phyloP scores from a whole-genome alignment of 2,888 invertebrate genomes.

The Diaprepes abbreviatus region DNA sequence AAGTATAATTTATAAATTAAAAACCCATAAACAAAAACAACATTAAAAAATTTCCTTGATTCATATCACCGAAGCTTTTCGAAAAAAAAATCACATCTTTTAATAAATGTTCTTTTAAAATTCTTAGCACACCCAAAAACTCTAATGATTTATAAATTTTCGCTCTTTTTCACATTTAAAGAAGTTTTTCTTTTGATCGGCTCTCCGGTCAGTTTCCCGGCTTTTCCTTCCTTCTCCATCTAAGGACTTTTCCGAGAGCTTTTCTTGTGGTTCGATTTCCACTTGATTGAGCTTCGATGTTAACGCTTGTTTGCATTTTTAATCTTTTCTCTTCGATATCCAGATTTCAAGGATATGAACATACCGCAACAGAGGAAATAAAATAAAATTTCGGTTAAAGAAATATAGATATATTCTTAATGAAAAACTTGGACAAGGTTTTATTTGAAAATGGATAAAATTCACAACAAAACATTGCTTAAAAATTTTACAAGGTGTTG shows the following conservation, averaged over 20 bases:
- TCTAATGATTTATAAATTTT: conserved; percentile 47
- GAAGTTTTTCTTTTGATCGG: conserved; percentile 42
- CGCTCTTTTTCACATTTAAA: conserved; percentile 30
- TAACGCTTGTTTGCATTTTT: conserved; percentile 50
- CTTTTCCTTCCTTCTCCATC: conserved; percentile 5
- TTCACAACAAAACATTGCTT: no score
- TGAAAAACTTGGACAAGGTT: no score
- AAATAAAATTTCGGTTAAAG: no score
- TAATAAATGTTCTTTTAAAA: conserved; percentile 6
- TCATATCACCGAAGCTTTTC: no score
- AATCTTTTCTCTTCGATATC: conserved; percentile 38
- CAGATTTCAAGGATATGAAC: neutral
- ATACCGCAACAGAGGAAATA: neutral
- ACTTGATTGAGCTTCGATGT: conserved; percentile 44
- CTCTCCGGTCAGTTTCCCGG: conserved; percentile 37
- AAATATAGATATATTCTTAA: no score
- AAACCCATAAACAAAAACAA: no score
- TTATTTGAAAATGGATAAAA: no score
- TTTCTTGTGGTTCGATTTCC: conserved; percentile 48
- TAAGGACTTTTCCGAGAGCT: conserved; percentile 35
- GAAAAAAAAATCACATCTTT: neutral
- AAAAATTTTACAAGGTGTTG: no score
- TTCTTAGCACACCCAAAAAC: conserved; percentile 28
- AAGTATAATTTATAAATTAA: no score
- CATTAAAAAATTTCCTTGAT: no score